Percentiles rank a stretch among this genome's conserved stretches.
Conservation (phyloP, 2,113 vertebrate species). For the Alexandromys fortis region DNA sequence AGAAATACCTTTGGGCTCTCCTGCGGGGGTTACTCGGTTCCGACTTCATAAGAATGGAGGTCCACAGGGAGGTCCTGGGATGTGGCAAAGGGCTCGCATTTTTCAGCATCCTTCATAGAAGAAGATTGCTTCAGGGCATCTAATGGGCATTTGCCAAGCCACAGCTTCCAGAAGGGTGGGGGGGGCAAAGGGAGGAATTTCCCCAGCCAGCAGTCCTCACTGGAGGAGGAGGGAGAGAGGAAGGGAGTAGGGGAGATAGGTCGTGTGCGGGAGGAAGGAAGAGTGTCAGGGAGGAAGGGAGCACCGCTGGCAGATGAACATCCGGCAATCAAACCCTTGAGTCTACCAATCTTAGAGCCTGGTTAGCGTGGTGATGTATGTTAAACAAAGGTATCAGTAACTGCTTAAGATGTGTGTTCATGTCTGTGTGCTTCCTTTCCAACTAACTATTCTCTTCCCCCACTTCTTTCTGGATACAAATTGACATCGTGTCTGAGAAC, state of each 20-base stretch:
- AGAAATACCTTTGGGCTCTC: not conserved
- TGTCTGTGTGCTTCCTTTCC: not conserved
- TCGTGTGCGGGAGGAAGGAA: not conserved
- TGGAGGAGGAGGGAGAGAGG: not conserved
- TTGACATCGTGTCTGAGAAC: not conserved
- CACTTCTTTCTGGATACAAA: not conserved
- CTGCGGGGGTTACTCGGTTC: not conserved
- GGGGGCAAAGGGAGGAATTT: constrained; percentile 61
- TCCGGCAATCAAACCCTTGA: not conserved
- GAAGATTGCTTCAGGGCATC: constrained; percentile 27
- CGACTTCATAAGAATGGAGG: not conserved
- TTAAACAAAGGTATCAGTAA: not conserved
- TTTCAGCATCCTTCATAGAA: constrained; percentile 48
- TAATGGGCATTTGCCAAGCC: constrained; percentile 40
- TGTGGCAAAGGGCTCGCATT: not conserved
- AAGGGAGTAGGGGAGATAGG: not conserved
- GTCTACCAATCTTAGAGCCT: not conserved
- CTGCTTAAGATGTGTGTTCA: not conserved
- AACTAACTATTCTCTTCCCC: not conserved
- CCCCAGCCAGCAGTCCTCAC: constrained; percentile 47
- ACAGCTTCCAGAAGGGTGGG: constrained; percentile 55
- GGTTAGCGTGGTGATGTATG: rapidly evolving
- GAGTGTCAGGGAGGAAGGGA: constrained; percentile 39
- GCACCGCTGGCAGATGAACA: not conserved
- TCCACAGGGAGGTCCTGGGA: not conserved